Evolutionary conservation across 92 coral and sea anemone genomes (phyloP), one percentile per base, ranked within the genome.

Genomic region (Diadumene lineata): DNA sequence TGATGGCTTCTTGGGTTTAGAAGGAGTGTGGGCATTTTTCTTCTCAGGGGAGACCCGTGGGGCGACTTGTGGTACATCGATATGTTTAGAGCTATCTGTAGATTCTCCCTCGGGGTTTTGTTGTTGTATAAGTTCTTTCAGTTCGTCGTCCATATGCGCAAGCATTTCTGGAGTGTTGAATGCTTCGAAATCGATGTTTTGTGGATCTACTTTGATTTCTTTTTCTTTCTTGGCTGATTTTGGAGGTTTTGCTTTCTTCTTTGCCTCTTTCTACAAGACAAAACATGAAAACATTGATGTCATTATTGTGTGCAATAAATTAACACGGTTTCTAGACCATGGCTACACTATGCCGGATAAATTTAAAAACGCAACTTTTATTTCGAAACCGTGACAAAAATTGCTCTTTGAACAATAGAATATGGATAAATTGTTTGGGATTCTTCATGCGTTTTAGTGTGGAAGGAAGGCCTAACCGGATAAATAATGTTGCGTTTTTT

Each of bases 81-180:
- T 66, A 66, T 64, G 48, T 15, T 64, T 31, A 25, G 77, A 69
- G 18, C 23, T 74, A 53, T 75, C 66, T 3, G 24, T 21, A 53
- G 58, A 58, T 51, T 75, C 79, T 18, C 56, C 81, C 22, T 55
- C 83, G 43, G 65, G 53, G 13, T 46, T 80, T 50, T 81, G 82
- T 71, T 91, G 89, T 46, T 87, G 88, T 15, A 91, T 69, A 69
- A 84, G 85, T 56, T 87, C 81, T 66, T 82, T 83, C n/a, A 91
- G 79, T 32, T 91, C 97, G 21, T 87, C 92, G 64, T 91, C 97
- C 97, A 91, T 91, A 69, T 86, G 90, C 21, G 82, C 75, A 22
- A 91, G 67, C 97, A 91, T 87, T 44, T 91, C 97, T 30, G 97
- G 92, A 2, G 97, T 84, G 92, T 76, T 87, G 65, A 91, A 91